phyloP scores from a whole-genome alignment of 2,888 invertebrate species.

The Tetropium fuscum region DNA sequence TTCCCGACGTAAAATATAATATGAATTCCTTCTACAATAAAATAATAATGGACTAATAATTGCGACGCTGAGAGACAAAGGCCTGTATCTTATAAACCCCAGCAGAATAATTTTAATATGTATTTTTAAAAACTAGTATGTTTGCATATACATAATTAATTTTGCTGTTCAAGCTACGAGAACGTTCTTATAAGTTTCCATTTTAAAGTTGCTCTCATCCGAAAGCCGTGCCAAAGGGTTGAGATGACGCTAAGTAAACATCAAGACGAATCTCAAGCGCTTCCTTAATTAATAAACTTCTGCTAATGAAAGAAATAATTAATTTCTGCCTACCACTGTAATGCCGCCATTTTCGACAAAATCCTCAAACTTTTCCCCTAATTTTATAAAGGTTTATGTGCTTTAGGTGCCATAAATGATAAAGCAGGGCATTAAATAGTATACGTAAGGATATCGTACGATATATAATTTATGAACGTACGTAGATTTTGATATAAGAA shows the following conservation, averaged over 20 bases:
- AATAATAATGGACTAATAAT: slow-evolving; percentile 8
- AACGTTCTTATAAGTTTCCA: slow-evolving; percentile 63
- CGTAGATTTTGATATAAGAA: no score
- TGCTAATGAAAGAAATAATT: slow-evolving; percentile 69
- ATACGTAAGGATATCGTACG: no score
- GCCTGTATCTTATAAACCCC: not conserved
- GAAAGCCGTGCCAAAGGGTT: slow-evolving; percentile 63
- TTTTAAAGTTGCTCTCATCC: slow-evolving; percentile 65
- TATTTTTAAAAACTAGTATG: slow-evolving; percentile 28
- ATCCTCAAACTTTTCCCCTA: slow-evolving; percentile 36
- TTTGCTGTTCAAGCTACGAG: slow-evolving; percentile 59
- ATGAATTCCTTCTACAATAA: no score
- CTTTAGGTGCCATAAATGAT: slow-evolving; percentile 27
- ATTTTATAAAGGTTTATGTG: slow-evolving; percentile 25
- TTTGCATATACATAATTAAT: slow-evolving; percentile 62
- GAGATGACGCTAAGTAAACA: slow-evolving; percentile 66
- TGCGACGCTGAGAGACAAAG: slow-evolving; percentile 2
- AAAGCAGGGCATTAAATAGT: slow-evolving; percentile 7
- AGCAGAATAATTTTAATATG: slow-evolving; percentile 18
- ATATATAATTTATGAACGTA: no score
- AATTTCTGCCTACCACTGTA: slow-evolving; percentile 65
- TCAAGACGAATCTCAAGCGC: slow-evolving; percentile 65
- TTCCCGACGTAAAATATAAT: no score
- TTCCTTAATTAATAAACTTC: slow-evolving; percentile 69
- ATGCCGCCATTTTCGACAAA: slow-evolving; percentile 50